Evolutionary conservation across 2,888 invertebrate species (phyloP).

Genomic region (Anoncus sp.): DNA sequence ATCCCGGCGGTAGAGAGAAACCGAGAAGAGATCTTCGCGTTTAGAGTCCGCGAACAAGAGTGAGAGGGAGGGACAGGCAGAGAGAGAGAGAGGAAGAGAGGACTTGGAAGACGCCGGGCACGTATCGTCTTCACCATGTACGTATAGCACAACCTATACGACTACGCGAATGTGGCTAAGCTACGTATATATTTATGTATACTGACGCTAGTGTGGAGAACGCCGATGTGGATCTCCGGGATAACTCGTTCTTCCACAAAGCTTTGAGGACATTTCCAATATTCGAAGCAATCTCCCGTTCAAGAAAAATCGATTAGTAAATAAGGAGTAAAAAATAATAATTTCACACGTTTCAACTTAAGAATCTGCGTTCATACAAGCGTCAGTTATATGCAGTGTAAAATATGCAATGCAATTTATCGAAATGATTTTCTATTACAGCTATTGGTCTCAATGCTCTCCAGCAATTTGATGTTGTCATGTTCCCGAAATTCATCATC

Average conservation of each 20-base stretch:
- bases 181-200: constrained; percentile 11
- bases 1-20: constrained; percentile 67
- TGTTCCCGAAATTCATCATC: too few species aligned
- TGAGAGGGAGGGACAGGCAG: constrained; percentile 14
- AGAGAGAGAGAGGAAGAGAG: constrained; percentile 10
- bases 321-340: too few species aligned
- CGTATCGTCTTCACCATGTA: constrained; percentile 52
- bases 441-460: too few species aligned
- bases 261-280: constrained; percentile 22
- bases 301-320: not conserved
- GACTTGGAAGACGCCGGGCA: constrained; percentile 49
- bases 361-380: too few species aligned
- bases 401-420: too few species aligned
- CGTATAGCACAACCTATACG: constrained; percentile 23
- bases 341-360: too few species aligned
- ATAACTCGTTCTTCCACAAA: constrained; percentile 47
- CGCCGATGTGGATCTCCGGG: constrained; percentile 28
- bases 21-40: constrained; percentile 51
- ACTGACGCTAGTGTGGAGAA: constrained; percentile 9
- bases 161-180: constrained; percentile 13
- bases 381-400: too few species aligned
- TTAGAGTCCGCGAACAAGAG: constrained; percentile 40
- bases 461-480: too few species aligned
- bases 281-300: constrained; percentile 6
- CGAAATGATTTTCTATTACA: too few species aligned